Evolutionary conservation across 2,888 invertebrate species (phyloP).

Genomic region (Agrochola circellaris): DNA sequence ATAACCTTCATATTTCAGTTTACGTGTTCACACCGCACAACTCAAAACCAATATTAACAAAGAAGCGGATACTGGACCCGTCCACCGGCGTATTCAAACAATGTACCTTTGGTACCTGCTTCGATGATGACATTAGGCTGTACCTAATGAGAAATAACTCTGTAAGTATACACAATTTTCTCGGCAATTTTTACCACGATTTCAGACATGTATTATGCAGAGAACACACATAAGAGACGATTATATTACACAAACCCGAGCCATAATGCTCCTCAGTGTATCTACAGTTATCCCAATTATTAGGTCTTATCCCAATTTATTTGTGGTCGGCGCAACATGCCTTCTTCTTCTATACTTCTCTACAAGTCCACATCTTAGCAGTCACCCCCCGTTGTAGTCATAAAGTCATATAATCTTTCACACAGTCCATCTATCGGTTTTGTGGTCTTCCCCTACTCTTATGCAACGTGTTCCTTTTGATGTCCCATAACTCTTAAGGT

Average conservation of each 20-base stretch:
- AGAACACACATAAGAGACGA: neutral
- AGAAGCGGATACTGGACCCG: slow-evolving; percentile 78
- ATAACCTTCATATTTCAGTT: slow-evolving; percentile 78
- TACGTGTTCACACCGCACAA: slow-evolving; percentile 85
- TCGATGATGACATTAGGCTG: slow-evolving; percentile 76
- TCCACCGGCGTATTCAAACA: slow-evolving; percentile 82
- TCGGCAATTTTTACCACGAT: neutral
- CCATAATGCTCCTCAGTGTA: neutral
- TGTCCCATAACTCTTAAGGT: too few species aligned
- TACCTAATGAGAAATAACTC: slow-evolving; percentile 87
- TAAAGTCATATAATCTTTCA: neutral
- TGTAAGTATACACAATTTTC: slow-evolving; percentile 73
- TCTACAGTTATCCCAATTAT: too few species aligned
- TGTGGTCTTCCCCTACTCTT: neutral
- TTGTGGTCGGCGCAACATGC: neutral
- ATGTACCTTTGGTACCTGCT: slow-evolving; percentile 80
- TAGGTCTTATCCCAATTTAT: neutral
- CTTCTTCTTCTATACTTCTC: neutral
- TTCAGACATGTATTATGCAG: neutral
- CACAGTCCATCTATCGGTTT: neutral
- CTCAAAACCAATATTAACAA: slow-evolving; percentile 79
- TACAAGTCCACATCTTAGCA: neutral
- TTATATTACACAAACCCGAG: neutral
- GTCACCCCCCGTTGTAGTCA: neutral
- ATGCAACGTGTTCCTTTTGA: too few species aligned